Evolutionary conservation across 2,888 invertebrate genomes (phyloP).

Genomic region (Mamestra brassicae): DNA sequence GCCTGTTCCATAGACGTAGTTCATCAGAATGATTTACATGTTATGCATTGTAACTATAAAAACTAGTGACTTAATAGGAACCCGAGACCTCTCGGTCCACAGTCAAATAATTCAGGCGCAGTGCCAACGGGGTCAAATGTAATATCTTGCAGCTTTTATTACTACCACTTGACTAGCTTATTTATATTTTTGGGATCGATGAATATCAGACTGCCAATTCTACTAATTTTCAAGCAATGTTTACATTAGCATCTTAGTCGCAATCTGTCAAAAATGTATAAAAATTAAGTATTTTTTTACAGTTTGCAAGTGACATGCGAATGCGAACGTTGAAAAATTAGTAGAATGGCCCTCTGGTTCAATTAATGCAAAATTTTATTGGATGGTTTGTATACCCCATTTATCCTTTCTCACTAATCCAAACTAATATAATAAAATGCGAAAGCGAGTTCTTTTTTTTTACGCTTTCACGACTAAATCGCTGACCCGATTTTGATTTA

Average conservation of each 20-base stretch:
- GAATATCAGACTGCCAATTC: neutral
- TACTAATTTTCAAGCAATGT: no score
- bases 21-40: conserved; percentile 14
- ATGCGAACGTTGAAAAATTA: no score
- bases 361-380: neutral
- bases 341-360: neutral
- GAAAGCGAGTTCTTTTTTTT: no score
- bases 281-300: no score
- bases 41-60: conserved; percentile 39
- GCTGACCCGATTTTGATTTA: no score
- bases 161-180: conserved; percentile 19
- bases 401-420: no score
- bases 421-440: no score
- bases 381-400: neutral
- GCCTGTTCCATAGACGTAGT: neutral
- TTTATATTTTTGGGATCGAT: conserved; percentile 17
- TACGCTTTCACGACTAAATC: no score
- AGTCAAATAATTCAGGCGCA: conserved; percentile 53
- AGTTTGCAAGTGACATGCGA: no score
- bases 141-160: conserved; percentile 39
- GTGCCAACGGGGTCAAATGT: conserved; percentile 56
- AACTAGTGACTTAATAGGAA: conserved; percentile 41
- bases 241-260: no score
- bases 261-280: no score
- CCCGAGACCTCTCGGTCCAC: conserved; percentile 19